Base-by-base conservation (phyloP, 2,888 invertebrate genomes). In the Slavum lentiscoides region DNA sequence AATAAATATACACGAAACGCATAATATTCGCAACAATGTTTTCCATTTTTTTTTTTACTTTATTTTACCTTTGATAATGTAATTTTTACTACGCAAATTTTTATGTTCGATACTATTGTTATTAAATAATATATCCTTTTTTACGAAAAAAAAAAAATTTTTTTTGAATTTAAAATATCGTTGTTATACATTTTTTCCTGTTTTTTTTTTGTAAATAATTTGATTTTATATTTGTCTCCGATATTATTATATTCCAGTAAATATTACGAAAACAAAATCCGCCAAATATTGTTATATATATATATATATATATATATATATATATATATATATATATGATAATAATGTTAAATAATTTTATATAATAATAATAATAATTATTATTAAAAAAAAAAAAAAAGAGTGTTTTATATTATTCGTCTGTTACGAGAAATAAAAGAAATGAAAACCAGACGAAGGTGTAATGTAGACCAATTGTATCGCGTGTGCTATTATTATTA, bases 311-410 rank as follows among this genome's bases (percentile, higher is more conserved):
- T 49, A 11, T 49, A 49, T 49, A 77, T 77, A 49, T 49, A 49
- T 49, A 49, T 49, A 49, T 49, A 49, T 9, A 9, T 8, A 9
- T 49, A 15, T 13, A 49, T 49, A 77, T 70, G 53, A 70, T 70
- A 62, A 70, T 70, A 23, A 77, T 77, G 77, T 77, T 77, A 62
- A 69, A 77, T 70, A 77, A 70, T 70, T 70, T 77, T 77, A 70
- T 66, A 55, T 53, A 19, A 49, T 43, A 61, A 62, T 49, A 49
- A 77, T 58, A 61, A 62, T 49, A 49, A 77, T 58, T 70, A 64
- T 37, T 49, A 64, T 74, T 64, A 30, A 30, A 30, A 39, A 39
- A 8, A 37, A 68, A 58, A 55, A n/a, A 64, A 74, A 55, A 23
- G n/a, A 15, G 49, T 69, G 23, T 69, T 77, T 62, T 77, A 75